phyloP scores from a whole-genome alignment of 2,113 vertebrate species.

The Hylia prasina region DNA sequence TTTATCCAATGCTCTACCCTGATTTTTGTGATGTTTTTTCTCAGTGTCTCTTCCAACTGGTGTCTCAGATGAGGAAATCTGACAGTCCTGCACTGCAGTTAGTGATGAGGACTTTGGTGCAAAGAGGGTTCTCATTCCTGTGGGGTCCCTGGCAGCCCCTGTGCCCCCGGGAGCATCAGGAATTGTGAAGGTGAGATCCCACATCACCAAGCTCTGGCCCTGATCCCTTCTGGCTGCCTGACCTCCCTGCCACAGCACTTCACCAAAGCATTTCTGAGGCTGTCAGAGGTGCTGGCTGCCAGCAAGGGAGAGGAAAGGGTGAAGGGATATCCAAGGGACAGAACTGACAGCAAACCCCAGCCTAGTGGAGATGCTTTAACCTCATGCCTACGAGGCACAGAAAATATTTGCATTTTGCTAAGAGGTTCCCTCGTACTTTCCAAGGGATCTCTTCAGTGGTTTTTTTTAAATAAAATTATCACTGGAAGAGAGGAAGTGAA shows the following conservation, averaged over 20 bases:
- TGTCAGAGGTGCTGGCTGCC: background rate
- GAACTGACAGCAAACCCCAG: background rate
- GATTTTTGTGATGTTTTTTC: background rate
- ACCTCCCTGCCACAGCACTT: background rate
- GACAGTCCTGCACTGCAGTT: background rate
- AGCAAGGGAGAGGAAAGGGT: background rate
- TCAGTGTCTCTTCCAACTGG: background rate
- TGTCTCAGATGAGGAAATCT: background rate
- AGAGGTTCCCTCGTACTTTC: background rate
- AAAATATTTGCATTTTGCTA: background rate
- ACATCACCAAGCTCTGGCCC: background rate
- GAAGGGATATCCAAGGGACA: background rate
- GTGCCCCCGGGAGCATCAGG: background rate
- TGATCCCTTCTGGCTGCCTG: background rate
- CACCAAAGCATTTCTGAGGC: background rate
- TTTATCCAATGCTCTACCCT: fast-evolving
- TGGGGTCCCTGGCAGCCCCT: background rate
- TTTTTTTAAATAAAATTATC: background rate
- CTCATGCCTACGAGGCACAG: background rate
- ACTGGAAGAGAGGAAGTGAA: background rate
- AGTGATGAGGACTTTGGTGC: background rate
- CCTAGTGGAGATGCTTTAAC: background rate
- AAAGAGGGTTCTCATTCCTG: background rate
- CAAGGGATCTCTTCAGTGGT: background rate
- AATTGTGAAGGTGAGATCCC: background rate